Conservation (phyloP, 2,797 vertebrate genomes). For the Acridotheres tristis region DNA sequence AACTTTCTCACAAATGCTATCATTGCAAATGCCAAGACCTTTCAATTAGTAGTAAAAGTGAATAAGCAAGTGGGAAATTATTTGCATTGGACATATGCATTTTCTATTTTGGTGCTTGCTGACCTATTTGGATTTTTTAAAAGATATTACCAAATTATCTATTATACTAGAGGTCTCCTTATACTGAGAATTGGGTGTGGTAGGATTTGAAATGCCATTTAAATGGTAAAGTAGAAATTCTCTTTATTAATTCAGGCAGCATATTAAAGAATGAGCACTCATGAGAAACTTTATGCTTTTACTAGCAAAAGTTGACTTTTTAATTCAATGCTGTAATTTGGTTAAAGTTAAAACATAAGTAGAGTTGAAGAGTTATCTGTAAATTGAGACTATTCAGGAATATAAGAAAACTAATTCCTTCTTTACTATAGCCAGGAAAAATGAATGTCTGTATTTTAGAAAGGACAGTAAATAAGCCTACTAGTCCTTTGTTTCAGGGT, state of each 20-base stretch:
- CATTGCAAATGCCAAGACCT: neutral
- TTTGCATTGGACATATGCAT: neutral
- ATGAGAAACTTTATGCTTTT: neutral
- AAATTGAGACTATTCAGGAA: neutral
- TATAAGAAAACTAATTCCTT: neutral
- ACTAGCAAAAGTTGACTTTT: neutral
- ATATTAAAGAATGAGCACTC: neutral
- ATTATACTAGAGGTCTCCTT: neutral
- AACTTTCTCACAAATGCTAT: constrained; percentile 40
- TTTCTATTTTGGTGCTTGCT: neutral
- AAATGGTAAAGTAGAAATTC: neutral
- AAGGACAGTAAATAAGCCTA: neutral
- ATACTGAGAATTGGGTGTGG: neutral
- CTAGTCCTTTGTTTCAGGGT: neutral
- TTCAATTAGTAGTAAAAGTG: constrained; percentile 6
- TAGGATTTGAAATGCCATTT: neutral
- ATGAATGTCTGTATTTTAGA: neutral
- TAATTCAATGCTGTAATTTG: neutral
- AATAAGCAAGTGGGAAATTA: neutral
- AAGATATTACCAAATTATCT: neutral
- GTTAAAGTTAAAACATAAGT: neutral
- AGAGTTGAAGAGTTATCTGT: neutral
- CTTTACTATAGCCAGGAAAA: neutral
- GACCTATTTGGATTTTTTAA: neutral
- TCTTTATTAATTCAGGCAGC: neutral